A percentile compares a stretch with the other conserved stretches of the same genome.
Evolutionary conservation across 2,113 vertebrate genomes (phyloP).

Genomic region (Tympanuchus pallidicinctus): DNA sequence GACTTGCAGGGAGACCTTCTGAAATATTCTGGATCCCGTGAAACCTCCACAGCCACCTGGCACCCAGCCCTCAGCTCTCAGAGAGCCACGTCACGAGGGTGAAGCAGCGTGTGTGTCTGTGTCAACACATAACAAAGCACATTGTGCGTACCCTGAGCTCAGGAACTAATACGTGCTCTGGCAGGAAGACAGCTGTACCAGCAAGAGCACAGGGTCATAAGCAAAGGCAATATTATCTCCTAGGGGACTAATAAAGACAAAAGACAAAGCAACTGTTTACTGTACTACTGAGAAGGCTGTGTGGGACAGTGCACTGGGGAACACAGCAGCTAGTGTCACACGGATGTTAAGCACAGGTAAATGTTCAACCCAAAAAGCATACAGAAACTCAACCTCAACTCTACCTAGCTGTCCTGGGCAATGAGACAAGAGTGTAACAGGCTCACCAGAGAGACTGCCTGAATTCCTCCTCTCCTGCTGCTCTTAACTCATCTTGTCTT

Average conservation of each 20-base stretch:
- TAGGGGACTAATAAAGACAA: slow-evolving; percentile 53
- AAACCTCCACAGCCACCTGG: neutral
- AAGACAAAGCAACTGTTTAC: slow-evolving; percentile 60
- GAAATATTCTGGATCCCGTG: neutral
- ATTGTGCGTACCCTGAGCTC: slow-evolving; percentile 56
- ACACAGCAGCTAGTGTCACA: neutral
- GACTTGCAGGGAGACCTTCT: neutral
- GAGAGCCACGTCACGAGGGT: neutral
- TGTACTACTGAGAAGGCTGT: neutral
- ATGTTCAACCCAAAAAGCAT: slow-evolving; percentile 1
- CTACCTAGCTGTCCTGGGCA: neutral
- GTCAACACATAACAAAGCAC: slow-evolving; percentile 66
- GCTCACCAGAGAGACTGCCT: neutral
- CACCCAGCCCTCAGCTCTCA: slow-evolving; percentile 2
- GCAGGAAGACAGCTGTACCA: slow-evolving; percentile 45
- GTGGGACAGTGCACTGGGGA: neutral
- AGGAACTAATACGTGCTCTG: slow-evolving; percentile 64
- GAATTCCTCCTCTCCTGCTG: neutral
- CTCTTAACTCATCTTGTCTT: neutral
- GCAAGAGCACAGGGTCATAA: slow-evolving; percentile 43
- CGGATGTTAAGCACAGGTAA: neutral
- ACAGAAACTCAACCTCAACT: neutral
- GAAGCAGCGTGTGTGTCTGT: slow-evolving; percentile 16
- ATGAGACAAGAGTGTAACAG: neutral
- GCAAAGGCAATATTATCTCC: slow-evolving; percentile 58